These are phyloP conservation scores for Autographa pulchrina DNA, from an alignment of 2,888 invertebrate species.

Conservation along the genomic window DNA sequence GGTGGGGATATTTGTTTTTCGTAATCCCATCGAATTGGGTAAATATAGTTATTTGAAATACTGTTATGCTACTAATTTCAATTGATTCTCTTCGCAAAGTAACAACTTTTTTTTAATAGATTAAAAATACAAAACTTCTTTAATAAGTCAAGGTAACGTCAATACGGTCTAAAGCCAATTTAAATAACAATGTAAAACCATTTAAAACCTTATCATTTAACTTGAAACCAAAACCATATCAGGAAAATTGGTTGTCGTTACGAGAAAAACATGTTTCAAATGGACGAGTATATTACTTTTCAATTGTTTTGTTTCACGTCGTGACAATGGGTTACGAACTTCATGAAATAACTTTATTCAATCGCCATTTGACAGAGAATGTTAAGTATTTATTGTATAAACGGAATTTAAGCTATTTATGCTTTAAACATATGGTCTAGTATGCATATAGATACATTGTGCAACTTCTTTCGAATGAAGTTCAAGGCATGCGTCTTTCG, in stretches of 20 bases:
- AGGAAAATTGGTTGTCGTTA: neutral
- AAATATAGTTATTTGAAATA: no score
- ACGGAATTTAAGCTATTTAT: neutral
- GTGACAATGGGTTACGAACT: neutral
- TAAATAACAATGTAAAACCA: neutral
- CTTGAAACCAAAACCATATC: neutral
- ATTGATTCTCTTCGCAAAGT: no score
- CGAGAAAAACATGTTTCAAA: constrained; percentile 7
- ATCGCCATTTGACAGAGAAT: neutral
- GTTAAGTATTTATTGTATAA: neutral
- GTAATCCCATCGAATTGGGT: no score
- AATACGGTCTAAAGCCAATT: neutral
- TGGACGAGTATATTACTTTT: neutral
- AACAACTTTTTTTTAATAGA: neutral
- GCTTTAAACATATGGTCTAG: neutral
- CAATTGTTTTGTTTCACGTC: constrained; percentile 4
- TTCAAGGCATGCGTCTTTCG: neutral
- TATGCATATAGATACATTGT: neutral
- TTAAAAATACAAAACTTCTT: no score
- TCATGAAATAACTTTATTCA: constrained; percentile 1
- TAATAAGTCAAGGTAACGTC: neutral
- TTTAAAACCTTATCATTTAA: neutral
- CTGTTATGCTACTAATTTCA: no score
- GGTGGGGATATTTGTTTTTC: no score
- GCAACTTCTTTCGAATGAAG: neutral